phyloP scores from a whole-genome alignment of 37 sponge, comb jelly and placozoan genomes.

The Dysidea cf. avara region DNA sequence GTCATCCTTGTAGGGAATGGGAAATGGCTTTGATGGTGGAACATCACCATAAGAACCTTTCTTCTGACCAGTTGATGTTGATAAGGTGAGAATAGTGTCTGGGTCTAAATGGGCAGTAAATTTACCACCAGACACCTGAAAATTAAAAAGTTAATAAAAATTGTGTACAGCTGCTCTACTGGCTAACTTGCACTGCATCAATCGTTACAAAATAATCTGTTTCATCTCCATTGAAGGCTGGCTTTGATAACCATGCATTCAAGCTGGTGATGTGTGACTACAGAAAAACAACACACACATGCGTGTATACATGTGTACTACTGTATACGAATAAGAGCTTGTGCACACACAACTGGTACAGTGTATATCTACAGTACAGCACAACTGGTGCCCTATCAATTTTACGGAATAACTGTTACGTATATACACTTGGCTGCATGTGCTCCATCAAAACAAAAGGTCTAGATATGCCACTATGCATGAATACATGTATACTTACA shows the following conservation, averaged over 20 bases:
- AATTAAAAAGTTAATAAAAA: no score
- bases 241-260: conserved; percentile 31
- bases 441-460: no score
- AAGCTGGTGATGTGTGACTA: conserved; percentile 21
- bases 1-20: conserved; percentile 64
- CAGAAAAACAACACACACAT: no score
- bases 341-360: no score
- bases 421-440: no score
- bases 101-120: conserved; percentile 42
- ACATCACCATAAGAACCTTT: conserved; percentile 44
- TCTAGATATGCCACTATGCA: no score
- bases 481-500: conserved; percentile 20
- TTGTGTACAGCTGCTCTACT: neutral
- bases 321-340: no score
- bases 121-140: conserved; percentile 26
- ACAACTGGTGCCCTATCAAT: no score
- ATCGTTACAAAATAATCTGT: conserved; percentile 25
- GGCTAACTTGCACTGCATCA: conserved; percentile 28
- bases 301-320: no score
- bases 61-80: conserved; percentile 48
- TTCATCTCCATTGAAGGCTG: neutral
- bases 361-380: no score
- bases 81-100: conserved; percentile 51
- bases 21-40: conserved; percentile 59
- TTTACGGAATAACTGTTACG: no score